Conservation (phyloP, 2,888 invertebrate genomes). For the Melieria picta region DNA sequence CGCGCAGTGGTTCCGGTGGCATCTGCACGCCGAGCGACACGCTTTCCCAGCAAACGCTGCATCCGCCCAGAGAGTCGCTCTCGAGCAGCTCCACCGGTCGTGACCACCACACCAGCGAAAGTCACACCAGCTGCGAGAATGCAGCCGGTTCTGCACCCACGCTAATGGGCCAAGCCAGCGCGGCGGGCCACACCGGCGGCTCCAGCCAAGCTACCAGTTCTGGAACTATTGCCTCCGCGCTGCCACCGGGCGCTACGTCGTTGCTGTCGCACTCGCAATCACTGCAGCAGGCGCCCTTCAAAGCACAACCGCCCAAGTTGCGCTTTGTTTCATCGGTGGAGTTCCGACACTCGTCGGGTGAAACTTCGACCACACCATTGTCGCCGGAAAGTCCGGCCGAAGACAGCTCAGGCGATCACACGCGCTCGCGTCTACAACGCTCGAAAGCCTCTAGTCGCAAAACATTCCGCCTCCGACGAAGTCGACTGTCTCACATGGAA, state of each 20-base stretch:
- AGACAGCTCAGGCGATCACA: slow-evolving; percentile 74
- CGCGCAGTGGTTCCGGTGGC: slow-evolving; percentile 65
- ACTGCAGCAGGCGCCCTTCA: slow-evolving; percentile 64
- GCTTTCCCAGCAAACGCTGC: slow-evolving; percentile 66
- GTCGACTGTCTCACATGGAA: slow-evolving; percentile 75
- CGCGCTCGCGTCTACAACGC: slow-evolving; percentile 79
- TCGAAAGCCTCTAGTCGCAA: slow-evolving; percentile 94
- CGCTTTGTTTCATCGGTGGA: slow-evolving; percentile 86
- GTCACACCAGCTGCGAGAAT: slow-evolving; percentile 61
- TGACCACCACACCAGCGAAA: slow-evolving; percentile 65
- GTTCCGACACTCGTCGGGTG: slow-evolving; percentile 82
- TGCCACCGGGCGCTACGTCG: slow-evolving; percentile 62
- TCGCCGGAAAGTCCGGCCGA: slow-evolving; percentile 79
- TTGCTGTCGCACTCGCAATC: slow-evolving; percentile 67
- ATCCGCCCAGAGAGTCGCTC: slow-evolving; percentile 69
- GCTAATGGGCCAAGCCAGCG: slow-evolving; percentile 50
- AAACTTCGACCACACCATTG: slow-evolving; percentile 78
- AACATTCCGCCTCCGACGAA: slow-evolving; percentile 86
- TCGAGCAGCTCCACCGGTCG: slow-evolving; percentile 72
- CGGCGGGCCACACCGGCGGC: slow-evolving; percentile 47
- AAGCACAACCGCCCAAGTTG: slow-evolving; percentile 73
- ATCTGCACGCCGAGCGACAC: slow-evolving; percentile 66
- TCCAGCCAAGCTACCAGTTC: slow-evolving; percentile 51
- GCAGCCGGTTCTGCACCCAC: slow-evolving; percentile 57
- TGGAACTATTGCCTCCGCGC: slow-evolving; percentile 51